These are phyloP conservation scores for Tenualosa ilisha DNA, from an alignment of 2,797 vertebrate species.

Conservation along the genomic window DNA sequence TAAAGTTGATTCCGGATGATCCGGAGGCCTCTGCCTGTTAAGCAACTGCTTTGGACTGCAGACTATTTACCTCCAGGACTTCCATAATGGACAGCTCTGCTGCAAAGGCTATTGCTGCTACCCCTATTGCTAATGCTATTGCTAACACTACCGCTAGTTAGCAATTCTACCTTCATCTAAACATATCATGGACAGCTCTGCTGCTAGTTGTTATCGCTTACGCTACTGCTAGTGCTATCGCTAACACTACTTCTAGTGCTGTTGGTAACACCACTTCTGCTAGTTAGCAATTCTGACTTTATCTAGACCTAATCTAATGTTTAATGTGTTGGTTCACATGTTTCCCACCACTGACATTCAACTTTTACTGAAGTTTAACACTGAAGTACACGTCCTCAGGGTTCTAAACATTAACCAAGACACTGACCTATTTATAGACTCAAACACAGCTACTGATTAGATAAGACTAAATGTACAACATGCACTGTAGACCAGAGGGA, in stretches of 20 bases:
- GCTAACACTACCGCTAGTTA: background rate
- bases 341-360: background rate
- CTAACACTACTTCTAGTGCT: background rate
- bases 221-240: background rate
- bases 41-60: slow-evolving; percentile 67
- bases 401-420: background rate
- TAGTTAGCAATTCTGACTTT: too few relatives aligned
- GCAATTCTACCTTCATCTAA: too few relatives aligned
- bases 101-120: background rate
- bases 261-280: background rate
- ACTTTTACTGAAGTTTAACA: background rate
- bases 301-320: background rate
- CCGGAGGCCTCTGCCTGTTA: slow-evolving; percentile 72
- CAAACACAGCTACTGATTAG: background rate
- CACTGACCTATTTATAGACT: background rate
- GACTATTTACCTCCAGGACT: slow-evolving; percentile 63
- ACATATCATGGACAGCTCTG: too few relatives aligned
- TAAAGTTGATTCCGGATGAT: slow-evolving; percentile 75
- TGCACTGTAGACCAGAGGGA: background rate
- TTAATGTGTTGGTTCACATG: background rate
- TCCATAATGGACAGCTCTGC: slow-evolving; percentile 43
- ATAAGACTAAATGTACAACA: too few relatives aligned
- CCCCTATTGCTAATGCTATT: background rate
- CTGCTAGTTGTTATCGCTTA: too few relatives aligned
- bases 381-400: background rate